Percentiles rank a stretch among this genome's conserved stretches.
These are phyloP conservation scores for Watsonalla cultraria DNA, from an alignment of 2,888 invertebrate genomes.

Conservation along the genomic window DNA sequence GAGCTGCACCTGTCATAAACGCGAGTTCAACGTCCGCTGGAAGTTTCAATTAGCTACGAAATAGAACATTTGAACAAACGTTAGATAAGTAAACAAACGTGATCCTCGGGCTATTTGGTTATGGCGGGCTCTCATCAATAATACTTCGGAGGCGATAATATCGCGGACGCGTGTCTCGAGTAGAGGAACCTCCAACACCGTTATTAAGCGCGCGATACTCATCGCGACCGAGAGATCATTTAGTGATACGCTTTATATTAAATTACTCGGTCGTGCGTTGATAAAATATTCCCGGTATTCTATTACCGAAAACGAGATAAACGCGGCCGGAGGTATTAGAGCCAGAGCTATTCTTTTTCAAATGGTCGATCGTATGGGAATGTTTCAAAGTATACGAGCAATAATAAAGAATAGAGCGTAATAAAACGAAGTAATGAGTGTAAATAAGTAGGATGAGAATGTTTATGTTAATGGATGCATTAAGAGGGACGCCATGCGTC, in stretches of 20 bases:
- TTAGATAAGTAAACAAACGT: conserved; percentile 72
- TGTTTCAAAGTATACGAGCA: conserved; percentile 18
- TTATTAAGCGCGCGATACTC: conserved; percentile 73
- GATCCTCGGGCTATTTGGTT: conserved; percentile 74
- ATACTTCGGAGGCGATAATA: conserved; percentile 70
- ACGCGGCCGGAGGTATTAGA: conserved; percentile 62
- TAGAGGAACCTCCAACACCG: conserved; percentile 71
- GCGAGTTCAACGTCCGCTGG: conserved; percentile 49
- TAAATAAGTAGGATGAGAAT: conserved; percentile 35
- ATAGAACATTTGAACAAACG: conserved; percentile 55
- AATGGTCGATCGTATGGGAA: conserved; percentile 26
- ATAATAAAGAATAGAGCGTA: conserved; percentile 3
- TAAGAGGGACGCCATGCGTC: conserved; percentile 54
- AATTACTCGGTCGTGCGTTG: conserved; percentile 78
- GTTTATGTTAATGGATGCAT: conserved; percentile 55
- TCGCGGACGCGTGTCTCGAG: conserved; percentile 72
- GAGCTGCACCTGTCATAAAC: conserved; percentile 72
- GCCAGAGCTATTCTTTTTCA: conserved; percentile 33
- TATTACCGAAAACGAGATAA: conserved; percentile 76
- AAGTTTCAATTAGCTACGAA: conserved; percentile 65
- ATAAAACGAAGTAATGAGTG: conserved; percentile 32
- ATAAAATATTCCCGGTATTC: conserved; percentile 76
- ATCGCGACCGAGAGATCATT: conserved; percentile 73
- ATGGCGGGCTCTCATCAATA: conserved; percentile 73
- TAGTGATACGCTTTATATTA: conserved; percentile 79